Conservation (phyloP, 2,113 vertebrate species). For the Balaeniceps rex region DNA sequence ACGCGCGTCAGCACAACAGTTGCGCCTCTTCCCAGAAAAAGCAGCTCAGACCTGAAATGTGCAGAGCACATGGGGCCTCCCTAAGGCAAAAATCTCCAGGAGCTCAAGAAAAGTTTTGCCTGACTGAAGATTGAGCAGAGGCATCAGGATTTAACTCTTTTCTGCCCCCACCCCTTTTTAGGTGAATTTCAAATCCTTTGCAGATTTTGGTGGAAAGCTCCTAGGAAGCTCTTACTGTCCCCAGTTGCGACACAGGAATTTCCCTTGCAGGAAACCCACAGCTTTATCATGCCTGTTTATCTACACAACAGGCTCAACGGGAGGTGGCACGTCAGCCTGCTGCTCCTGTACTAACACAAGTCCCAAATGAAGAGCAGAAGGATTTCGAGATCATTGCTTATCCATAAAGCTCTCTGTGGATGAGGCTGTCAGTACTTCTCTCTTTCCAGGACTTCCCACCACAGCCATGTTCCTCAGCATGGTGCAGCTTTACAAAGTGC, state of each 20-base stretch:
- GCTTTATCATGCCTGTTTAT: not conserved
- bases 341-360: not conserved
- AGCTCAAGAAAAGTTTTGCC: not conserved
- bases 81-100: not conserved
- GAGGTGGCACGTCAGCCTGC: not conserved
- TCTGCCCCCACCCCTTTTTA: not conserved
- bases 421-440: not conserved
- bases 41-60: not conserved
- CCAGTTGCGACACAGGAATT: not conserved
- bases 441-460: not conserved
- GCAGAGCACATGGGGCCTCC: not conserved
- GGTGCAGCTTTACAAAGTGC: not conserved
- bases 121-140: not conserved
- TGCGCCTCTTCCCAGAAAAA: not conserved
- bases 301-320: not conserved
- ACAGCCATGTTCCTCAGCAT: rapidly evolving
- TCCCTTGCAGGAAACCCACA: not conserved
- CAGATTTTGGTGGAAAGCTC: not conserved
- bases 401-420: not conserved
- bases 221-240: not conserved
- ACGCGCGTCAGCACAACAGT: rapidly evolving
- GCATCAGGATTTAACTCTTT: not conserved
- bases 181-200: not conserved
- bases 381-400: not conserved
- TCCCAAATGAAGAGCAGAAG: not conserved